Percentiles rank a stretch among this genome's conserved stretches.
Evolutionary conservation across 2,797 vertebrate species (phyloP).

Genomic region (Sebastes matsubarae): DNA sequence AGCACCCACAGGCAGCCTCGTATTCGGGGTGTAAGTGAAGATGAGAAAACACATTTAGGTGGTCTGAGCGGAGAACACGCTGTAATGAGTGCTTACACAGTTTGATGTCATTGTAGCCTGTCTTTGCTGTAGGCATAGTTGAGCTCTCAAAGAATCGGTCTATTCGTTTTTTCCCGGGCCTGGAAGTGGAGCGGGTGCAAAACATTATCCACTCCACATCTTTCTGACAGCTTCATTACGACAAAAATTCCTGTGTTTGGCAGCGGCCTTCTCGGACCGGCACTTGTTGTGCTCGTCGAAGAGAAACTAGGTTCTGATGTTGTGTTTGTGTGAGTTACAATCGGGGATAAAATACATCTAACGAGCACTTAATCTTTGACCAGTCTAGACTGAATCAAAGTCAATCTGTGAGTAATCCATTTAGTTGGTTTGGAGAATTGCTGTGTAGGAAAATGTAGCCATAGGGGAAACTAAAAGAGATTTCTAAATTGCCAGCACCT

Average conservation of each 20-base stretch:
- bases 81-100: slow-evolving; percentile 44
- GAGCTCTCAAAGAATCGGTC: slow-evolving; percentile 23
- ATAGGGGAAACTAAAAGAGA: slow-evolving; percentile 3
- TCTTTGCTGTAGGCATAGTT: slow-evolving; percentile 39
- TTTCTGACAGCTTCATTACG: slow-evolving; percentile 69
- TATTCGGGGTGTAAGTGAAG: slow-evolving; percentile 24
- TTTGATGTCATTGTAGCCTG: slow-evolving; percentile 28
- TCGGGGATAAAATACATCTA: slow-evolving; percentile 49
- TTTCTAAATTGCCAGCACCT: slow-evolving; percentile 28
- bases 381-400: slow-evolving; percentile 37
- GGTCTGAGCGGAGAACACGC: slow-evolving; percentile 11
- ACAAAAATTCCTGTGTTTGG: slow-evolving; percentile 47
- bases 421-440: slow-evolving; percentile 41
- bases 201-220: slow-evolving; percentile 56
- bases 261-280: slow-evolving; percentile 32
- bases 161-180: slow-evolving; percentile 4
- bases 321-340: slow-evolving; percentile 58
- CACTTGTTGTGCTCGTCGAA: slow-evolving; percentile 48
- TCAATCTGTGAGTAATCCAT: slow-evolving; percentile 41
- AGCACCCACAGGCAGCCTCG: slow-evolving; percentile 31
- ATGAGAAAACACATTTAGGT: slow-evolving; percentile 41
- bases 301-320: slow-evolving; percentile 39
- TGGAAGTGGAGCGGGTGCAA: slow-evolving; percentile 31
- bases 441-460: neutral
- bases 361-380: slow-evolving; percentile 55